Conservation (phyloP, 2,888 invertebrate genomes). For the Pandemis cinnamomeana region DNA sequence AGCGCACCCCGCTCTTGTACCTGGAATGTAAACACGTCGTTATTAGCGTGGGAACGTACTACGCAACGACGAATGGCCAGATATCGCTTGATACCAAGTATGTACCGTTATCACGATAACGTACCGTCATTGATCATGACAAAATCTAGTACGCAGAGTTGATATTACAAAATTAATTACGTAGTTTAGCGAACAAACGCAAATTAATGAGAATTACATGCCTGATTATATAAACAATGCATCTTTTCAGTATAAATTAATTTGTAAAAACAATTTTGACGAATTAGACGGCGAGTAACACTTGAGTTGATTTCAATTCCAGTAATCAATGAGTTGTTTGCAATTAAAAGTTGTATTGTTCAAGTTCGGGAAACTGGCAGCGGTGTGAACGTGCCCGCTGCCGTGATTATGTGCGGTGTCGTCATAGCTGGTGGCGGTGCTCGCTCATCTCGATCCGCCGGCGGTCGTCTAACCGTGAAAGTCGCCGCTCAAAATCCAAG, state of each 20-base stretch:
- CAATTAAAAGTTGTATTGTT: conserved; percentile 45
- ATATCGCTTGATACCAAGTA: conserved; percentile 6
- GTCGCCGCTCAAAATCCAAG: conserved; percentile 84
- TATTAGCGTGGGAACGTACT: conserved; percentile 33
- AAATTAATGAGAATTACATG: neutral
- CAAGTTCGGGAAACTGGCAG: conserved; percentile 65
- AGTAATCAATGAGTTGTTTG: conserved; percentile 30
- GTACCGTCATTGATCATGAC: conserved; percentile 21
- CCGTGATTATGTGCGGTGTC: conserved; percentile 71
- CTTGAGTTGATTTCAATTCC: conserved; percentile 31
- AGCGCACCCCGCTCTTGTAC: conserved; percentile 88
- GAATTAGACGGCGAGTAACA: conserved; percentile 11
- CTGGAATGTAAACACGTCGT: conserved; percentile 67
- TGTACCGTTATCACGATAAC: conserved; percentile 17
- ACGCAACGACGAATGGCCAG: conserved; percentile 1
- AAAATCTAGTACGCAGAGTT: neutral
- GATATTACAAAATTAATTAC: neutral
- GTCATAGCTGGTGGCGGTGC: conserved; percentile 70
- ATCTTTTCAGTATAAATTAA: neutral
- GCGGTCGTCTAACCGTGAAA: conserved; percentile 83
- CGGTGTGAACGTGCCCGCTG: conserved; percentile 44
- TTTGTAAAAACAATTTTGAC: neutral
- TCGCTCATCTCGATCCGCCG: conserved; percentile 79
- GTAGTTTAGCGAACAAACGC: neutral
- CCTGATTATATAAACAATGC: neutral